phyloP scores from a whole-genome alignment of 23 tunicate genomes.

The Corella eumyota region DNA sequence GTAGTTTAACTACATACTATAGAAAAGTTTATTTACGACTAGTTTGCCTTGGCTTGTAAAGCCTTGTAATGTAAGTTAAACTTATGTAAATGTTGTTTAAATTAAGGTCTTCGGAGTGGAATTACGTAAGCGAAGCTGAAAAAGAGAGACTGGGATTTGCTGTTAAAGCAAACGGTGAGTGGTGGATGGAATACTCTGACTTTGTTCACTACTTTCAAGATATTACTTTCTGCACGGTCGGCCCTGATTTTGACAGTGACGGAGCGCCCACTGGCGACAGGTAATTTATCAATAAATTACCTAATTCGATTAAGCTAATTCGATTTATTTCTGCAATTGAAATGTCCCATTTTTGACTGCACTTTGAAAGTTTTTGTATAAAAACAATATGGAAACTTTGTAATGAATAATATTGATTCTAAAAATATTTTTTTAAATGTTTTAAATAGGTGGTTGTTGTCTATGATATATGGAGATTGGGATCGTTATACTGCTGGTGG shows the following conservation, averaged over 20 bases:
- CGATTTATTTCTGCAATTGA: not conserved
- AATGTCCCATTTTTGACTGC: not conserved
- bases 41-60: too few species aligned
- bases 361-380: too few species aligned
- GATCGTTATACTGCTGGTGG: conserved; percentile 58
- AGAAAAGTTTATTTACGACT: too few species aligned
- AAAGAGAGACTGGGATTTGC: conserved; percentile 41
- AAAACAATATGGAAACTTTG: too few species aligned
- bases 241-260: conserved; percentile 86
- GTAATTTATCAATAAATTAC: conserved; percentile 11
- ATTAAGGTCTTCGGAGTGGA: conserved; percentile 57
- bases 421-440: too few species aligned
- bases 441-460: conserved; percentile 53
- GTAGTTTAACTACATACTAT: too few species aligned
- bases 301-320: not conserved
- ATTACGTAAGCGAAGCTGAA: conserved; percentile 25
- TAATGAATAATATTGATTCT: too few species aligned
- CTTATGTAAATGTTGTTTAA: too few species aligned
- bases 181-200: conserved; percentile 83
- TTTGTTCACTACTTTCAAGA: conserved; percentile 38
- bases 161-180: conserved; percentile 62
- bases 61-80: too few species aligned
- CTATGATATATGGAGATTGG: conserved; percentile 68
- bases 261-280: conserved; percentile 83
- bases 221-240: conserved; percentile 73